A percentile compares a stretch with the other conserved stretches of the same genome.
phyloP scores from a whole-genome alignment of 2,797 vertebrate species.

The Leptoclinus maculatus region DNA sequence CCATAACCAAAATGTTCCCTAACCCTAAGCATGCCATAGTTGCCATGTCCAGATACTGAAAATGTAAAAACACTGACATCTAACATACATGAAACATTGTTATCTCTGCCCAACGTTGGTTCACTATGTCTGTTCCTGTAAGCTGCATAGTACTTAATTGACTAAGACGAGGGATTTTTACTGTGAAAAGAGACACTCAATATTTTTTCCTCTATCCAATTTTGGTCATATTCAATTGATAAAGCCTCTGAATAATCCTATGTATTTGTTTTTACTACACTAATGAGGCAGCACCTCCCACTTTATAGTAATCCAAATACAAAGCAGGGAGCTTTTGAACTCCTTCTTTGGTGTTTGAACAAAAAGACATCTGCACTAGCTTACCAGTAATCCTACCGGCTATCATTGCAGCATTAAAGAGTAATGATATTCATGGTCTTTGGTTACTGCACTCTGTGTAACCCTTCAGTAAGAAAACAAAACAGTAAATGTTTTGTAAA shows the following conservation, averaged over 20 bases:
- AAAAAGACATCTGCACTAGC: constrained; percentile 22
- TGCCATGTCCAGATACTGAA: not conserved
- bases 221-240: constrained; percentile 8
- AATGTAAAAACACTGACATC: not conserved
- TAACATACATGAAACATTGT: not conserved
- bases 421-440: constrained; percentile 29
- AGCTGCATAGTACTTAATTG: not conserved
- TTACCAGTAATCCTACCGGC: constrained; percentile 23
- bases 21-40: not conserved
- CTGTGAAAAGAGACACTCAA: not conserved
- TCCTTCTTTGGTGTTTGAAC: constrained; percentile 57
- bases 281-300: constrained; percentile 21
- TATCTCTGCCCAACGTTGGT: not conserved
- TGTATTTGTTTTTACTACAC: constrained; percentile 21
- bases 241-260: constrained; percentile 14
- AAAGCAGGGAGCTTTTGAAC: constrained; percentile 32
- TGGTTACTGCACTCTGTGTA: constrained; percentile 19
- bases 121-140: not conserved
- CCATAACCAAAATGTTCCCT: not conserved
- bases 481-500: not conserved
- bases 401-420: constrained; percentile 31
- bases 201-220: not conserved
- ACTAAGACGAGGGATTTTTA: constrained; percentile 6
- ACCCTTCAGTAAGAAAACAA: not conserved
- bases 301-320: constrained; percentile 18